Conservation (phyloP, 2,888 invertebrate species). For the Gymnoscelis rufifasciata region DNA sequence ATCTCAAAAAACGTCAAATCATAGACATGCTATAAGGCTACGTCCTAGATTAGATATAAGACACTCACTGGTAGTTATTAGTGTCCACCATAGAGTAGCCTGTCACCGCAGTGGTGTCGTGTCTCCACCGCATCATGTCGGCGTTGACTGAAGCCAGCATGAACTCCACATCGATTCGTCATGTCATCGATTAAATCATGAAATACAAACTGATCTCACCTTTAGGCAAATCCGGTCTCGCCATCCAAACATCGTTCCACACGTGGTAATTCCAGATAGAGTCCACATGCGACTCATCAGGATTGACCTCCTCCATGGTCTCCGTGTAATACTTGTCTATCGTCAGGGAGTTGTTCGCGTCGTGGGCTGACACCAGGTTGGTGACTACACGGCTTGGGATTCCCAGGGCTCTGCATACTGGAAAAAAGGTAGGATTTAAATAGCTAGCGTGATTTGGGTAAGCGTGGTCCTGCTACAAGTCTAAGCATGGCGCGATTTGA, state of each 20-base stretch:
- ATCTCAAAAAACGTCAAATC: too few relatives aligned
- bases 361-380: constrained; percentile 91
- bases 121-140: constrained; percentile 88
- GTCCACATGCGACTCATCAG: constrained; percentile 75
- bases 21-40: too few relatives aligned
- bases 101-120: constrained; percentile 80
- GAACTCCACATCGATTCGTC: constrained; percentile 88
- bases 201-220: too few relatives aligned
- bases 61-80: constrained; percentile 87
- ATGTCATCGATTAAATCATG: too few relatives aligned
- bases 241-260: constrained; percentile 94
- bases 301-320: constrained; percentile 82
- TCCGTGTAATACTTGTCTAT: constrained; percentile 87
- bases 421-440: not conserved
- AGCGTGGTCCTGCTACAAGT: too few relatives aligned
- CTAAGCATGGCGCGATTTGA: too few relatives aligned
- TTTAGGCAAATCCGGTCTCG: constrained; percentile 85
- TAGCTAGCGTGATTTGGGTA: too few relatives aligned
- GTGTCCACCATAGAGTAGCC: constrained; percentile 84
- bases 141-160: constrained; percentile 91
- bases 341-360: constrained; percentile 87
- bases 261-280: constrained; percentile 94
- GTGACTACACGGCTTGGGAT: constrained; percentile 90
- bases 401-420: constrained; percentile 88
- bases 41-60: too few relatives aligned